Evolutionary conservation across 2,797 vertebrate genomes (phyloP).

Genomic region (Poeciliopsis infans): DNA sequence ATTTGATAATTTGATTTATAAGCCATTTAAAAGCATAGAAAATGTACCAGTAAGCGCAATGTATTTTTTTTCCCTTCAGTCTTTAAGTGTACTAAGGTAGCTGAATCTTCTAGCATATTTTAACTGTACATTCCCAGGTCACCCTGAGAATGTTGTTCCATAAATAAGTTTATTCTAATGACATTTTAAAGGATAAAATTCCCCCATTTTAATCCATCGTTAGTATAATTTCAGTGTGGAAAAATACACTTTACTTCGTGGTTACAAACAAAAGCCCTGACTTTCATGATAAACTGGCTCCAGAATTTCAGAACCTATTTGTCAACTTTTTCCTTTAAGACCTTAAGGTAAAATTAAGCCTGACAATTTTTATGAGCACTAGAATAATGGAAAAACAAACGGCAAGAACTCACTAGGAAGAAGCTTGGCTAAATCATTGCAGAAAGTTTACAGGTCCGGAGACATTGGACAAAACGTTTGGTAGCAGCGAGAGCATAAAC

Average conservation of each 20-base stretch:
- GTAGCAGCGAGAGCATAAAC: constrained; percentile 21
- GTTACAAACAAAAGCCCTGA: neutral
- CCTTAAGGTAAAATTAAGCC: neutral
- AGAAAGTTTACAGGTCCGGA: constrained; percentile 7
- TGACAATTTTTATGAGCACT: constrained; percentile 12
- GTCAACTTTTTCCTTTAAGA: neutral
- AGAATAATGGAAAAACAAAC: constrained; percentile 46
- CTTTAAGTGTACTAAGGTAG: neutral
- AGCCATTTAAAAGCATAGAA: neutral
- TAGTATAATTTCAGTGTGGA: neutral
- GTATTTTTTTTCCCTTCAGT: neutral
- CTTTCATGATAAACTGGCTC: neutral
- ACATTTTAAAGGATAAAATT: neutral
- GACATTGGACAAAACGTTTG: constrained; percentile 23
- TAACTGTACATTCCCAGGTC: neutral
- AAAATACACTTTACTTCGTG: neutral
- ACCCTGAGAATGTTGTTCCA: neutral
- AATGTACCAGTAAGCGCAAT: neutral
- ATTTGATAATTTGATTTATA: neutral
- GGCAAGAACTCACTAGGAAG: constrained; percentile 15
- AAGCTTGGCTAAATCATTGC: constrained; percentile 8
- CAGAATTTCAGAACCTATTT: neutral
- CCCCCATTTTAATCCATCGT: neutral
- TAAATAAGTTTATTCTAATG: neutral
- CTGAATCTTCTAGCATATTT: neutral